Base-by-base conservation (phyloP, 2,113 vertebrate species). In the Misgurnus mizolepis region DNA sequence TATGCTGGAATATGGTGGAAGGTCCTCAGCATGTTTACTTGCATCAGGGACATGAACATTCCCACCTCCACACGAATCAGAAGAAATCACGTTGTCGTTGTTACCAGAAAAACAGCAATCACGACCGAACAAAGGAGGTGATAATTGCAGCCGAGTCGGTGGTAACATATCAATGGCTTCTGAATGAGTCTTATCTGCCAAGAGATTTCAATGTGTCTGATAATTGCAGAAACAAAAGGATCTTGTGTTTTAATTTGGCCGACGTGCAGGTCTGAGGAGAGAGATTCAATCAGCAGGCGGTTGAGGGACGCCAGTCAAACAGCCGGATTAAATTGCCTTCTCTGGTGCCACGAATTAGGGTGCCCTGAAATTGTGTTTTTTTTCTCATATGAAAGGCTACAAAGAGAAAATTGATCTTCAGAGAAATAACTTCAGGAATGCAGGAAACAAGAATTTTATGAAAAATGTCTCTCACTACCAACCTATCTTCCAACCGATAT, bases 231-330 rank as follows among this genome's bases (percentile, higher is more conserved):
- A 75, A 49, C 72, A 75, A 75, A 14, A 64, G 72, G 7, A 1
- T 75, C 72, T 75, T 62, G 41, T 75, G 40, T 47, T 75, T 75
- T 64, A 75, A 60, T 73, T 58, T n/a, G 55, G 71, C 71, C 3
- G 4, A 40, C 2, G n/a, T 73, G 55, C 22, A 40, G 53, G 50
- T 72, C 69, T 14, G 39, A 39, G 17, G 43, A 74, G n/a, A 74
- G 56, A 74, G 41, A 62, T 22, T 75, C 43, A 75, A 75, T 75
- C 72, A 61, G 72, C 17, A 64, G 41, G 39, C 55, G 39, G 60
- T 60, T 18, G 10, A 64, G 72, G 58, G 72, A 75, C 14, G 72
- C 64, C 72, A 75, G 56, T 73, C 71, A 73, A 75, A 64, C 41
- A 18, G 58, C 41, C 43, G 5, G 18, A 61, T 75, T 61, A 62